These are phyloP conservation scores for Marmota flaviventris DNA, from an alignment of 2,113 vertebrate genomes.

Conservation along the genomic window DNA sequence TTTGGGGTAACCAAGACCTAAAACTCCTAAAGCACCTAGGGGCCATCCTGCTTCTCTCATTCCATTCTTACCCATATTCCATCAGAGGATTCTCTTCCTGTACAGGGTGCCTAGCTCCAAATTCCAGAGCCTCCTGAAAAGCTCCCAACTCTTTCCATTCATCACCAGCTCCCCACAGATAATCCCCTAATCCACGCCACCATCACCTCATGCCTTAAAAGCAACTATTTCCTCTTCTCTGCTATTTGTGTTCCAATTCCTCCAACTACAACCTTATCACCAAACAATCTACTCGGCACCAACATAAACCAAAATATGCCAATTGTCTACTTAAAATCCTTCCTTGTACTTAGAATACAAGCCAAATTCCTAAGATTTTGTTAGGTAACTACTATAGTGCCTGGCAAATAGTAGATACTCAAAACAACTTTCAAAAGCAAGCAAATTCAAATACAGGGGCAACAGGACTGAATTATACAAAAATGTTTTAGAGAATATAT, in stretches of 20 bases:
- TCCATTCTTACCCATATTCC: background rate
- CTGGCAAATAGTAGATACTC: background rate
- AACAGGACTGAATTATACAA: background rate
- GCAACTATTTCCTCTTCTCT: background rate
- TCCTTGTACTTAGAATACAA: background rate
- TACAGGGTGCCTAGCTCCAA: background rate
- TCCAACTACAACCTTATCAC: background rate
- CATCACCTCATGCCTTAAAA: background rate
- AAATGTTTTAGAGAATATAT: background rate
- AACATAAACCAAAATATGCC: background rate
- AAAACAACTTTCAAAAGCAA: background rate
- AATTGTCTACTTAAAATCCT: background rate
- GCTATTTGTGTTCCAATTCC: background rate
- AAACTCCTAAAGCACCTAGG: background rate
- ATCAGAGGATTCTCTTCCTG: background rate
- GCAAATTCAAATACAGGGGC: background rate
- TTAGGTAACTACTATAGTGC: accelerated
- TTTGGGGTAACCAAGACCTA: background rate
- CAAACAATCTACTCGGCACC: background rate
- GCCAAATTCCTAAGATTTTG: background rate
- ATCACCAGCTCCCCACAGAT: too few species aligned
- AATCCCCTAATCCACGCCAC: background rate
- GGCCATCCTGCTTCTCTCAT: background rate
- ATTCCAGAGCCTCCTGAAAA: background rate
- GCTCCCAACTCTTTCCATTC: background rate